phyloP scores from a whole-genome alignment of 1,140 invertebrate species.

The Lordiphosa clarofinis region DNA sequence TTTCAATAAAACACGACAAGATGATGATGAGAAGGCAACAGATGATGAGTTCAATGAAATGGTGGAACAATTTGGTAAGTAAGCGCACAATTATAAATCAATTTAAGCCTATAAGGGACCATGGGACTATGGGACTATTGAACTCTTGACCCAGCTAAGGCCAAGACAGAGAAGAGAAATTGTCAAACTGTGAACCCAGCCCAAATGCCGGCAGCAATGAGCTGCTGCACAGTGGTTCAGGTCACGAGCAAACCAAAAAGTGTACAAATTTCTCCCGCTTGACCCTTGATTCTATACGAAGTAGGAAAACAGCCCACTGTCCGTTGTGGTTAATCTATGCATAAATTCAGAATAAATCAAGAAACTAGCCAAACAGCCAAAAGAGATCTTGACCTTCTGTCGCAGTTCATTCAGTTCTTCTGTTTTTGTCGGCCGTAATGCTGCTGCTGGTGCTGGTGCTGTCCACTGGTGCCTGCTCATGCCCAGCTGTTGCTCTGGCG shows the following conservation, averaged over 20 bases:
- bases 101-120: constrained; percentile 12
- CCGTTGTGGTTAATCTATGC: constrained; percentile 24
- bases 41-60: constrained; percentile 57
- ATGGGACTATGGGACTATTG: constrained; percentile 17
- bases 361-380: background rate
- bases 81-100: constrained; percentile 11
- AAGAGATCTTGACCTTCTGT: constrained; percentile 32
- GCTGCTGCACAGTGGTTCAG: background rate
- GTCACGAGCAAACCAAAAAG: too few relatives aligned
- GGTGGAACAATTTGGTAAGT: constrained; percentile 69
- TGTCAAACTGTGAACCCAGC: constrained; percentile 9
- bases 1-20: constrained; percentile 51
- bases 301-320: too few relatives aligned
- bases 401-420: constrained; percentile 3
- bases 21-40: constrained; percentile 25
- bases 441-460: constrained; percentile 16
- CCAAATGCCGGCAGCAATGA: background rate
- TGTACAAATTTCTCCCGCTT: too few relatives aligned
- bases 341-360: constrained; percentile 67
- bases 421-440: background rate
- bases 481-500: constrained; percentile 45
- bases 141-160: constrained; percentile 1
- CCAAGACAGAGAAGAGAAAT: constrained; percentile 24
- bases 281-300: too few relatives aligned
- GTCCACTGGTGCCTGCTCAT: background rate